Evolutionary conservation across 1,140 invertebrate species (phyloP).

Genomic region (Drosophila sucinea): DNA sequence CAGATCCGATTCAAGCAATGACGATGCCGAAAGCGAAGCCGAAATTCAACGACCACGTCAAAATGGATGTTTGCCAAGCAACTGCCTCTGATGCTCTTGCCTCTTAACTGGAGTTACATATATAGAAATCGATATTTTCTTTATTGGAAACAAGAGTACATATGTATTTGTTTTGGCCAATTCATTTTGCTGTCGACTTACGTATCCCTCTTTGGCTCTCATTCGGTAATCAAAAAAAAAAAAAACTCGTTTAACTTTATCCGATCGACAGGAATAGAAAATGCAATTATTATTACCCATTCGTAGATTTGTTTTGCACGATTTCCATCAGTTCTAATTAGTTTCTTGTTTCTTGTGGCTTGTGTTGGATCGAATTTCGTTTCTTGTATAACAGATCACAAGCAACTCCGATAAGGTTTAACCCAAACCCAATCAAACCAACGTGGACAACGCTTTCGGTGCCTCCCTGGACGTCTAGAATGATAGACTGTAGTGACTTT

Average conservation of each 20-base stretch:
- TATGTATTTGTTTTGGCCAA: background rate
- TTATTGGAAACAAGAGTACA: conserved; percentile 3
- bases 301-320: too few species aligned
- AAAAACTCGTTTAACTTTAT: too few species aligned
- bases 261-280: too few species aligned
- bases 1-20: background rate
- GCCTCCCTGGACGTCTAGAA: background rate
- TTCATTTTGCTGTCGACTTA: too few species aligned
- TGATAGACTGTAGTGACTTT: background rate
- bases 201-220: too few species aligned
- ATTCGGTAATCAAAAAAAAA: background rate
- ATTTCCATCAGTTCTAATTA: too few species aligned
- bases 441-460: too few species aligned
- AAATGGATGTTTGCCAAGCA: conserved; percentile 12
- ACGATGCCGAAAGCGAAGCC: background rate
- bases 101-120: background rate
- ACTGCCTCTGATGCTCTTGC: background rate
- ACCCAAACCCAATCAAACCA: too few species aligned
- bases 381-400: background rate
- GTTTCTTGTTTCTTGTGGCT: too few species aligned
- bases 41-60: conserved; percentile 2
- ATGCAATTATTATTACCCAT: too few species aligned
- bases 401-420: too few species aligned
- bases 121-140: conserved; percentile 10
- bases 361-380: background rate